Conservation (phyloP, 2,888 invertebrate genomes). For the Acleris laterana region DNA sequence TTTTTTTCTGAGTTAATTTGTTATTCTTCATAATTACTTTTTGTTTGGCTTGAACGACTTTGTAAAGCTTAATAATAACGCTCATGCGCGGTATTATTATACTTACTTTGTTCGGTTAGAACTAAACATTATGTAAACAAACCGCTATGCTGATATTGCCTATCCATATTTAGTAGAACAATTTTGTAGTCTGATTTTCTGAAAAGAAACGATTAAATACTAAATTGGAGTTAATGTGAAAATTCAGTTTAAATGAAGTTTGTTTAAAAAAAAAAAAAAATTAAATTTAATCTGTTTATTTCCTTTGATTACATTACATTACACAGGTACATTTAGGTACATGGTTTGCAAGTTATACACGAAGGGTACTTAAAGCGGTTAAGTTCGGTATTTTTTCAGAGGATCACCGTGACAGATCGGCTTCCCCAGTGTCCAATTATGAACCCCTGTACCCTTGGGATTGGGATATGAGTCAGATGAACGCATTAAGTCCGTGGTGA, state of each 20-base stretch:
- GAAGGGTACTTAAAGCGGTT: not conserved
- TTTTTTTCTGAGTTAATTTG: not conserved
- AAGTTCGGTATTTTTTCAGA: constrained; percentile 9
- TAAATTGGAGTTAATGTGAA: too few species aligned
- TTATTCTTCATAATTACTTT: not conserved
- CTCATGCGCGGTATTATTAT: not conserved
- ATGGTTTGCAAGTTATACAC: not conserved
- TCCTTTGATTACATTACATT: too few species aligned
- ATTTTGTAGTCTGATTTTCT: too few species aligned
- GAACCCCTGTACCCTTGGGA: not conserved
- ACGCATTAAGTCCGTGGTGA: not conserved
- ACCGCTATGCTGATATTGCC: too few species aligned
- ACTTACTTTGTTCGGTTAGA: not conserved
- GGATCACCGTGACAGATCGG: constrained; percentile 4
- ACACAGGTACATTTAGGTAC: too few species aligned
- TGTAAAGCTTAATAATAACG: not conserved
- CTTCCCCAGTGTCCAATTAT: not conserved
- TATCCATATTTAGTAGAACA: too few species aligned
- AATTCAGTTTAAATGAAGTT: too few species aligned
- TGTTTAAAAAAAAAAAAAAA: too few species aligned
- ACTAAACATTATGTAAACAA: not conserved
- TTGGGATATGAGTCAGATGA: not conserved
- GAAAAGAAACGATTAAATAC: too few species aligned
- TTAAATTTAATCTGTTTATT: too few species aligned
- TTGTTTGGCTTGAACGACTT: not conserved